Evolutionary conservation across 2,113 vertebrate species (phyloP).

Genomic region (Actenoides lindsayi): DNA sequence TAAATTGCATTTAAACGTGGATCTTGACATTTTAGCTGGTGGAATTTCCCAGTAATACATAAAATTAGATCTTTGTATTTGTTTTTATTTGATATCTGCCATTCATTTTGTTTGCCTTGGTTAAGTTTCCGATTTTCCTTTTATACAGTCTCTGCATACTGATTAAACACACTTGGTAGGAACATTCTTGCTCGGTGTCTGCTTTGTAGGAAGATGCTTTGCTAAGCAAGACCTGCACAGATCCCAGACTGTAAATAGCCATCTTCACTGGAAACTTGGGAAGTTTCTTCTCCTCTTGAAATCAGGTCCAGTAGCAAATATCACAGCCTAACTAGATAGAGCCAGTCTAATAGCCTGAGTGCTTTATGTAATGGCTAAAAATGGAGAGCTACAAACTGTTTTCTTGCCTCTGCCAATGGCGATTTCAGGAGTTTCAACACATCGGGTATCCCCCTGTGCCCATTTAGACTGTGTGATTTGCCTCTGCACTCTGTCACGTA

Average conservation of each 20-base stretch:
- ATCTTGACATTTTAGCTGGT: not conserved
- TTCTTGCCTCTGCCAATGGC: not conserved
- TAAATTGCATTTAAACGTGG: not conserved
- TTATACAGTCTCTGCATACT: not conserved
- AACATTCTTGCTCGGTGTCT: not conserved
- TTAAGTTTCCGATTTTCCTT: slow-evolving; percentile 45
- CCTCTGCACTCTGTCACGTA: fast-evolving
- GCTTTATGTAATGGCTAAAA: not conserved
- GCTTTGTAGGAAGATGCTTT: not conserved
- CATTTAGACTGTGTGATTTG: not conserved
- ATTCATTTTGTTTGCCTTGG: slow-evolving; percentile 44
- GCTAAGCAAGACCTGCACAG: not conserved
- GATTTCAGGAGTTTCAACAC: not conserved
- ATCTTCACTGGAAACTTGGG: not conserved
- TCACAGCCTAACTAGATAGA: not conserved
- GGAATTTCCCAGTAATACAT: not conserved
- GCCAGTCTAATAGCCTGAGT: not conserved
- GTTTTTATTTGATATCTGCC: slow-evolving; percentile 34
- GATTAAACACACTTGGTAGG: not conserved
- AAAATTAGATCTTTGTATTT: slow-evolving; percentile 52
- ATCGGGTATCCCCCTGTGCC: not conserved
- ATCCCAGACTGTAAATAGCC: not conserved
- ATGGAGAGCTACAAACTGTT: not conserved
- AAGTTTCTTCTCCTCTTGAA: not conserved
- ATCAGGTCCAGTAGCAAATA: not conserved